Percentiles rank a stretch among this genome's conserved stretches.
Evolutionary conservation across 35 echinoderm and acorn worm genomes (phyloP).

Genomic region (Antedon bifida): DNA sequence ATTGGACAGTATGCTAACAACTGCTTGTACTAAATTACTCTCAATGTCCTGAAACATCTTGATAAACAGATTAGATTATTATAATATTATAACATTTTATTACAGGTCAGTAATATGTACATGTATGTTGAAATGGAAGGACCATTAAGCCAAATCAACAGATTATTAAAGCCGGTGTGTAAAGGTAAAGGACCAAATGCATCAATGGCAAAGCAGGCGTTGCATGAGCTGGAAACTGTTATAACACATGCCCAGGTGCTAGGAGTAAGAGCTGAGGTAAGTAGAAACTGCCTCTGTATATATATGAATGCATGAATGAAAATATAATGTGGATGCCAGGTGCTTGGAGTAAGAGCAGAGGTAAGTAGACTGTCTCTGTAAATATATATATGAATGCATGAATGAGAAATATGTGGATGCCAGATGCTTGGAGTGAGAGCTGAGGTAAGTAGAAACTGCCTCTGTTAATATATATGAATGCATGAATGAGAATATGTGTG

Average conservation of each 20-base stretch:
- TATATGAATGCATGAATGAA: too few species aligned
- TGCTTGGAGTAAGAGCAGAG: constrained; percentile 49
- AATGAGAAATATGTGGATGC: too few species aligned
- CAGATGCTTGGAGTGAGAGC: constrained; percentile 67
- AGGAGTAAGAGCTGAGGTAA: constrained; percentile 61
- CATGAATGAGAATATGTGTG: too few species aligned
- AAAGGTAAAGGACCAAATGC: constrained; percentile 62
- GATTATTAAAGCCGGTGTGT: constrained; percentile 46
- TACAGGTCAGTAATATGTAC: constrained; percentile 56
- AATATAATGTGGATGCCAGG: too few species aligned
- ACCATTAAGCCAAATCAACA: constrained; percentile 41
- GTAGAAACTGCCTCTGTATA: background rate
- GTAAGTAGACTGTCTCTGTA: background rate
- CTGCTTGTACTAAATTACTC: too few species aligned
- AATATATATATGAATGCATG: too few species aligned
- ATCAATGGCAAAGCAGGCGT: constrained; percentile 60
- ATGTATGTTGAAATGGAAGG: constrained; percentile 63
- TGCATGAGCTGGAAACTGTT: constrained; percentile 89
- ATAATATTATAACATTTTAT: constrained; percentile 12
- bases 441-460: constrained; percentile 19
- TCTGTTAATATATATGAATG: too few species aligned
- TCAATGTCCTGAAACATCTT: too few species aligned
- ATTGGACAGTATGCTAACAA: too few species aligned
- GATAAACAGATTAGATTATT: too few species aligned
- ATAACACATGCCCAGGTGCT: constrained; percentile 67